Evolutionary conservation across 2,888 invertebrate genomes (phyloP).

Genomic region (Gastracanthus pulcherrimus): DNA sequence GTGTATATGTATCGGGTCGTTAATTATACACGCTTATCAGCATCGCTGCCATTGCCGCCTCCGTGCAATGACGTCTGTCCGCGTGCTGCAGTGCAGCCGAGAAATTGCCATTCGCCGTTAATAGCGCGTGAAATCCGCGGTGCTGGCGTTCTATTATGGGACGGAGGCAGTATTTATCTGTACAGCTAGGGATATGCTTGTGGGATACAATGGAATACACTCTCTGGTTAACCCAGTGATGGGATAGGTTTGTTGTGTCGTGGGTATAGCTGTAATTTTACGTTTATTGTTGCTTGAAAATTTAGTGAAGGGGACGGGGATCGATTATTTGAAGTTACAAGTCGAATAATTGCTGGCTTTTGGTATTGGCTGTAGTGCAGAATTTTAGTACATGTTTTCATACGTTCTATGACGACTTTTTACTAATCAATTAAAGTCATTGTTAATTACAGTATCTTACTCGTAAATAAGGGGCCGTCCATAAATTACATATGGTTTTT

Average conservation of each 20-base stretch:
- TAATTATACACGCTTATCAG: constrained; percentile 35
- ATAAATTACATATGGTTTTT: too few species aligned
- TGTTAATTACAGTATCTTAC: too few species aligned
- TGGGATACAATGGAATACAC: neutral
- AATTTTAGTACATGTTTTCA: too few species aligned
- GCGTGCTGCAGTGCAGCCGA: neutral
- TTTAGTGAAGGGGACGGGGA: too few species aligned
- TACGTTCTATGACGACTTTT: too few species aligned
- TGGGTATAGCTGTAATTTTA: neutral
- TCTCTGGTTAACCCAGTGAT: neutral
- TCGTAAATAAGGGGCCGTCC: too few species aligned
- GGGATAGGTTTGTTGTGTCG: neutral
- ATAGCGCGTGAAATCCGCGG: constrained; percentile 34
- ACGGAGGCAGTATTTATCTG: neutral
- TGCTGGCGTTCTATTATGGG: neutral
- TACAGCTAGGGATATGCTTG: neutral
- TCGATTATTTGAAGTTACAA: neutral
- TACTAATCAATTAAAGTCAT: too few species aligned
- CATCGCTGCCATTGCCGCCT: neutral
- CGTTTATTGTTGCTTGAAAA: neutral
- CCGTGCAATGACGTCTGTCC: neutral
- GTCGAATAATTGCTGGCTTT: neutral
- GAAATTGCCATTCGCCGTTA: constrained; percentile 30
- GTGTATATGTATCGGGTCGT: neutral
- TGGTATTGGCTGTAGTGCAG: too few species aligned